A percentile compares a stretch with the other conserved stretches of the same genome.
Evolutionary conservation across 1,140 invertebrate genomes (phyloP).

Genomic region (Drosophila yakuba): DNA sequence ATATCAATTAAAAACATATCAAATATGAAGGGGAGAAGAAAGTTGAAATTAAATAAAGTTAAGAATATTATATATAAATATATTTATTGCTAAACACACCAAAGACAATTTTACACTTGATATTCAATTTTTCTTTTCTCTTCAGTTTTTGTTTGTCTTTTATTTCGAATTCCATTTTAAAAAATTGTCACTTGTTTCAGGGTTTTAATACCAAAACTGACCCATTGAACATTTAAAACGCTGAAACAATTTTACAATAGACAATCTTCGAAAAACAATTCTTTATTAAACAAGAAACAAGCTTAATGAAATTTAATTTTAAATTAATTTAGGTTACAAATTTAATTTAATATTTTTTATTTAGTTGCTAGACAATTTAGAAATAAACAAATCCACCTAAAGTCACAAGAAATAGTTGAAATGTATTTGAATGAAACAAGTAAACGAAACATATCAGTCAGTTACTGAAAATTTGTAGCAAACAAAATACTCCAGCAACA

Average conservation of each 20-base stretch:
- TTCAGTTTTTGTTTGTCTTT: not conserved
- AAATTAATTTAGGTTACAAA: not conserved
- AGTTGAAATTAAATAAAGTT: conserved; percentile 23
- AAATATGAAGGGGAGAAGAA: conserved; percentile 57
- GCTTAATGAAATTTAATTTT: not conserved
- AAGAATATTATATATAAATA: conserved; percentile 19
- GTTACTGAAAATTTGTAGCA: conserved; percentile 52
- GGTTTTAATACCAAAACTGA: conserved; percentile 76
- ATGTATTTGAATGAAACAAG: conserved; percentile 39
- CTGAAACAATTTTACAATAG: conserved; percentile 72
- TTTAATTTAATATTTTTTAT: not conserved
- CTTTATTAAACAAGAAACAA: not conserved
- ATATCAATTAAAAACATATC: conserved; percentile 79
- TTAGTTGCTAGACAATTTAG: conserved; percentile 10
- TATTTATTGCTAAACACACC: conserved; percentile 25
- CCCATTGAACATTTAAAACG: conserved; percentile 73
- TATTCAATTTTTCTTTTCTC: not conserved
- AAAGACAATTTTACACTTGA: conserved; percentile 9
- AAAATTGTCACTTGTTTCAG: conserved; percentile 74
- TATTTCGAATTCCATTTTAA: not conserved
- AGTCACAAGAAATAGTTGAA: conserved; percentile 46
- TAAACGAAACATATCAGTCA: conserved; percentile 43
- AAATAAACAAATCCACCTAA: conserved; percentile 34
- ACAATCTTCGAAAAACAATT: not conserved
- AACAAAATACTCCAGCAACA: conserved; percentile 69